A percentile compares a stretch with the other conserved stretches of the same genome.
phyloP scores from a whole-genome alignment of 2,888 invertebrate genomes.

The Trypoxylon attenuatum region DNA sequence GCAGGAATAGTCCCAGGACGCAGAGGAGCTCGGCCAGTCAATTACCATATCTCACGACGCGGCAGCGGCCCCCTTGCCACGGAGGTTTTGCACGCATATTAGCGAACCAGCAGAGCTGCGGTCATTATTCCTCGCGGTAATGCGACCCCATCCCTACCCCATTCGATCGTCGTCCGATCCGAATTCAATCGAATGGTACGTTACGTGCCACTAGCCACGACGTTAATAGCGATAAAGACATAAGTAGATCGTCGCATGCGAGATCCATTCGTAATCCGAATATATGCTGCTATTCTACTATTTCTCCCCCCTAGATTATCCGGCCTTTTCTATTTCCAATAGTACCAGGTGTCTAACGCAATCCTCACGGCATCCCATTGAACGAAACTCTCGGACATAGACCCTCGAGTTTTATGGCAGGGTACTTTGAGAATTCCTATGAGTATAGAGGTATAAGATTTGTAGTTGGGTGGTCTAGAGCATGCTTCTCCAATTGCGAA shows the following conservation, averaged over 20 bases:
- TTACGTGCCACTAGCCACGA: constrained; percentile 27
- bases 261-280: constrained; percentile 22
- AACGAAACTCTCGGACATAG: neutral
- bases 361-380: neutral
- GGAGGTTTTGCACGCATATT: too few species aligned
- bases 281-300: neutral
- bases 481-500: too few species aligned
- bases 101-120: neutral
- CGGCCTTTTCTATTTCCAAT: constrained; percentile 8
- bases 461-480: too few species aligned
- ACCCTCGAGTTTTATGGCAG: too few species aligned
- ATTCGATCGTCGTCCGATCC: too few species aligned
- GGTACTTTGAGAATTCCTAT: too few species aligned
- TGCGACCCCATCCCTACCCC: constrained; percentile 8
- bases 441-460: too few species aligned
- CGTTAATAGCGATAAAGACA: constrained; percentile 31
- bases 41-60: neutral
- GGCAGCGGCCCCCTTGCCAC: too few species aligned
- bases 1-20: too few species aligned
- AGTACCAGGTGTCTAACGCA: constrained; percentile 1
- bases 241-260: constrained; percentile 10
- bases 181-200: constrained; percentile 31
- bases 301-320: constrained; percentile 36
- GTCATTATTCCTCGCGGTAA: constrained; percentile 22
- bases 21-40: neutral